phyloP scores from a whole-genome alignment of 1,140 invertebrate genomes.

The Drosophila simulans region DNA sequence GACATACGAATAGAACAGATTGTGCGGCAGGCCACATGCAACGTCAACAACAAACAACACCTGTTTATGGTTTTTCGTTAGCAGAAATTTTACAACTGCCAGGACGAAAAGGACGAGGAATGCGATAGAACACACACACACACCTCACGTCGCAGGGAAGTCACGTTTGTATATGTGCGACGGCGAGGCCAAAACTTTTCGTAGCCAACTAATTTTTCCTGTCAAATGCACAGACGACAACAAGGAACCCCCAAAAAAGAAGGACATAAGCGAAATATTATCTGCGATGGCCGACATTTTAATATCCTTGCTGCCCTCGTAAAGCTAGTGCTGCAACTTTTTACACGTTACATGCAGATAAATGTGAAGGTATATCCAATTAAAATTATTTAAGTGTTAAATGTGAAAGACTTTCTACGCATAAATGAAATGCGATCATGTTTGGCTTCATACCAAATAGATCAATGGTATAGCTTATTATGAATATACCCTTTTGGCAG shows the following conservation, averaged over 20 bases:
- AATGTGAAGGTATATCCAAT: background rate
- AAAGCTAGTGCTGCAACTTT: background rate
- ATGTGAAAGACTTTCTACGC: no score
- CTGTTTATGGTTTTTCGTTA: constrained; percentile 80
- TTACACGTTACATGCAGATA: background rate
- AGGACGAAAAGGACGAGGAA: constrained; percentile 32
- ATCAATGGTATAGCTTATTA: no score
- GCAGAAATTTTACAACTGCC: constrained; percentile 77
- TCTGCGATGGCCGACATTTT: constrained; percentile 19
- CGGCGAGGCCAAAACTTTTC: constrained; percentile 75
- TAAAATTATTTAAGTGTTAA: background rate
- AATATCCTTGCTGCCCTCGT: constrained; percentile 11
- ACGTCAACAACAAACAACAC: constrained; percentile 71
- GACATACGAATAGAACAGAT: constrained; percentile 63
- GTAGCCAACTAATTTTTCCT: constrained; percentile 82
- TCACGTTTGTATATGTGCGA: constrained; percentile 39
- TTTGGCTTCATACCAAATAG: no score
- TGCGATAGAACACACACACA: constrained; percentile 51
- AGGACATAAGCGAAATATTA: constrained; percentile 9
- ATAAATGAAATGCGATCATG: no score
- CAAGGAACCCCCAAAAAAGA: constrained; percentile 45
- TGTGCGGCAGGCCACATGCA: constrained; percentile 77
- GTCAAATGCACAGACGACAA: constrained; percentile 81
- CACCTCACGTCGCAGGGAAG: background rate
- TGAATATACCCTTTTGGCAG: background rate